Percentiles rank a stretch among this genome's conserved stretches.
Conservation (phyloP, 2,888 invertebrate genomes). For the Pyrgus malvae region DNA sequence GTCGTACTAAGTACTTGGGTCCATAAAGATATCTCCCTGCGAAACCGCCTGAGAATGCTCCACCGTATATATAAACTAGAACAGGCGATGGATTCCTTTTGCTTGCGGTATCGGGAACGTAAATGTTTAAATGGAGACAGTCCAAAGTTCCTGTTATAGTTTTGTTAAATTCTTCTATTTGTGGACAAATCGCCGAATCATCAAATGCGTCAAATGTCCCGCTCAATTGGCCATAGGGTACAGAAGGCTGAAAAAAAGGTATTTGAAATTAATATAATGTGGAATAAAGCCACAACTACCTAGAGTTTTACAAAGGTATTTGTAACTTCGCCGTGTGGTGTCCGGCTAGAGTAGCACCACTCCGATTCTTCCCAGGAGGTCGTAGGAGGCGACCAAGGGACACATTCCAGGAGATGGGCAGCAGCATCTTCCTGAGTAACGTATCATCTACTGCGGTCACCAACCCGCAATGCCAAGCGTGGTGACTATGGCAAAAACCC, state of each 20-base stretch:
- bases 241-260: slow-evolving; percentile 29
- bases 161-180: slow-evolving; percentile 44
- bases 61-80: slow-evolving; percentile 64
- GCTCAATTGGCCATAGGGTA: slow-evolving; percentile 33
- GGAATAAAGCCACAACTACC: too few species aligned
- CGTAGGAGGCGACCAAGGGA: too few species aligned
- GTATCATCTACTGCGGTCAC: too few species aligned
- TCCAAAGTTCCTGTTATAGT: slow-evolving; percentile 59
- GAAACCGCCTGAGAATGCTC: slow-evolving; percentile 52
- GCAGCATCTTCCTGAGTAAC: too few species aligned
- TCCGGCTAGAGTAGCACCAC: too few species aligned
- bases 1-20: slow-evolving; percentile 42
- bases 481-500: too few species aligned
- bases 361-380: too few species aligned
- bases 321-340: too few species aligned
- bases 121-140: slow-evolving; percentile 84
- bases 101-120: slow-evolving; percentile 62
- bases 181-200: slow-evolving; percentile 46
- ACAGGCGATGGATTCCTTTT: slow-evolving; percentile 46
- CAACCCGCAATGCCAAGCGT: too few species aligned
- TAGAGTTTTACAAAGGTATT: neutral
- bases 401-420: too few species aligned
- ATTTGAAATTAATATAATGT: neutral
- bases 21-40: slow-evolving; percentile 45
- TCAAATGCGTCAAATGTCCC: slow-evolving; percentile 38